Evolutionary conservation across 2,888 invertebrate species (phyloP), one percentile per base, ranked within the genome.

Genomic region (Formica aserva): DNA sequence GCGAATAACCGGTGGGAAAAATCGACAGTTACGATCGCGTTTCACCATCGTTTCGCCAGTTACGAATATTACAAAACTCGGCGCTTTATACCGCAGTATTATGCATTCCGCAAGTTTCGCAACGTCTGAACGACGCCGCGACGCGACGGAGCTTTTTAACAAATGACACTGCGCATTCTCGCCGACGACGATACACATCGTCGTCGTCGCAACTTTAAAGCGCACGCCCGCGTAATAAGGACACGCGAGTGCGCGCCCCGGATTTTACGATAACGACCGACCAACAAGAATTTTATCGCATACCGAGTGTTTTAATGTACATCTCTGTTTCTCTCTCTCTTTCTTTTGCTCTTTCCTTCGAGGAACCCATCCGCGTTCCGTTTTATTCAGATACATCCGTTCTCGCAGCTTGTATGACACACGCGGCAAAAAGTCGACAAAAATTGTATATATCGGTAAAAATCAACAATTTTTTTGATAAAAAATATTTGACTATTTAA

Each of bases 21-120:
- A 41, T 35, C 32, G 32, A 15, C 57, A 74, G 32, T 88, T 72
- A 69, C 80, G 32, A 55, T 41, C 41, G 41, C 13, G 38, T 38
- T 18, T 52, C 26, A 26, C 62, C 55, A 11, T 77, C 60, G 63
- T 75, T 67, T 62, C 55, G n/a, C 78, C 67, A 74, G 66, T 85
- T 80, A 52, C 32, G 57, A 41, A 35, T 38, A 9, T 41, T 57
- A 48, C 67, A 45, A 65, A 74, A 82, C 72, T 38, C 78, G 65
- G 45, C 45, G 32, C 38, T 13, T 3, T n/a, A 13, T 9, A 38
- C 22, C 29, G 41, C 45, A 29, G 55, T 72, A 82, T 85, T 88
- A 89, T 85, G 69, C 76, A 88, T 82, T 82, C 81, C 74, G 55
- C 52, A 82, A 86, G 45, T 69, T 89, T 86, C 45, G 75, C 48